A percentile compares a stretch with the other conserved stretches of the same genome.
phyloP scores from a whole-genome alignment of 1,140 invertebrate genomes.

The Arctopsyche grandis region DNA sequence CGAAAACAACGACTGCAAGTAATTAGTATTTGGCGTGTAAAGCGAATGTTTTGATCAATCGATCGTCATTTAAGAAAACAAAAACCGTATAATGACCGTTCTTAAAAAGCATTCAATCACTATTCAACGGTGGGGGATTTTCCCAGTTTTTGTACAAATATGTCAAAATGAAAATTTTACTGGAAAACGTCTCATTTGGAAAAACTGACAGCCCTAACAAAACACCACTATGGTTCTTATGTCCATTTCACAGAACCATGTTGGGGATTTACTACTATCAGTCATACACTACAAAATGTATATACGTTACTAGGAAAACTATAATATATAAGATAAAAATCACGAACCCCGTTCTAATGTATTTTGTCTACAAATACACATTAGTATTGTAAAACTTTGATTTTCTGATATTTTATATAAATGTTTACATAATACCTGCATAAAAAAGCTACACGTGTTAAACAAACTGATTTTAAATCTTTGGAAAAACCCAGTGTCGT shows the following conservation, averaged over 20 bases:
- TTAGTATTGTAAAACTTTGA: no score
- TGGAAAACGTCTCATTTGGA: neutral
- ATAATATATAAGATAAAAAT: neutral
- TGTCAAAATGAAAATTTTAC: neutral
- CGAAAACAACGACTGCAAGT: neutral
- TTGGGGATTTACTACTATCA: neutral
- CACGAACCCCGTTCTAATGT: neutral
- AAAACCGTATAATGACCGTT: neutral
- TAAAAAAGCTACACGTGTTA: neutral
- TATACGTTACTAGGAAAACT: constrained; percentile 12
- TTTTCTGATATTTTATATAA: neutral
- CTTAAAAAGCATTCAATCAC: neutral
- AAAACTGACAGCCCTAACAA: neutral
- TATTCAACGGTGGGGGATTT: neutral
- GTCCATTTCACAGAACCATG: neutral
- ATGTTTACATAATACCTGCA: neutral
- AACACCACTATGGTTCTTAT: neutral
- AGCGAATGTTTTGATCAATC: neutral
- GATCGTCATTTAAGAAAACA: neutral
- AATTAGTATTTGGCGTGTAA: neutral
- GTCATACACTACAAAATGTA: neutral
- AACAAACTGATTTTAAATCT: neutral
- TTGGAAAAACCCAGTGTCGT: neutral
- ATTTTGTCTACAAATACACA: no score
- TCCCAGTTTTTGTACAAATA: neutral